These are phyloP conservation scores for Callosobruchus maculatus DNA, from an alignment of 2,888 invertebrate species.

Conservation along the genomic window DNA sequence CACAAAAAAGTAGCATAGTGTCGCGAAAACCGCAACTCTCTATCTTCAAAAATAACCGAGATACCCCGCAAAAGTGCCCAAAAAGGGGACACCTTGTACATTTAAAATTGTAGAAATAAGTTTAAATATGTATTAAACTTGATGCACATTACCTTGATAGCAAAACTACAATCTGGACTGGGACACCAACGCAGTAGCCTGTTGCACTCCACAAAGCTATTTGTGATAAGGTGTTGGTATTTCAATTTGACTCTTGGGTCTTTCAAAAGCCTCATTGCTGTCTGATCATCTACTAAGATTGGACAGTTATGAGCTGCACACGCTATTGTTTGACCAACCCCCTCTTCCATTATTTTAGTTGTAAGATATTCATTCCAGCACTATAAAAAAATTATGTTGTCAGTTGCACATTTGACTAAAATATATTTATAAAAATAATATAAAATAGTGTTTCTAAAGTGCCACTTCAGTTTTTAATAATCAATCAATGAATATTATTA, in stretches of 20 bases:
- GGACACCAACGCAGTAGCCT: slow-evolving; percentile 97
- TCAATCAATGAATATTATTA: too few relatives aligned
- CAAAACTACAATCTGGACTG: slow-evolving; percentile 95
- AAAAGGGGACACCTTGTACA: too few relatives aligned
- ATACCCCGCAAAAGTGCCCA: too few relatives aligned
- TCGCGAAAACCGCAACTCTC: too few relatives aligned
- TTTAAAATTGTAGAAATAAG: too few relatives aligned
- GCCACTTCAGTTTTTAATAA: too few relatives aligned
- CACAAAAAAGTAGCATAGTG: too few relatives aligned
- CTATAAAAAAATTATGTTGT: slow-evolving; percentile 38
- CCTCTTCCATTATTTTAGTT: slow-evolving; percentile 97
- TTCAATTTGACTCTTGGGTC: slow-evolving; percentile 85
- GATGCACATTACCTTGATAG: slow-evolving; percentile 68
- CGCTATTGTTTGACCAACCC: slow-evolving; percentile 92
- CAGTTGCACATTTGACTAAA: not conserved
- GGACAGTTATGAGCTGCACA: slow-evolving; percentile 97
- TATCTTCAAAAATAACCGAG: too few relatives aligned
- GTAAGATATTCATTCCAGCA: slow-evolving; percentile 98
- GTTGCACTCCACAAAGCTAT: slow-evolving; percentile 99
- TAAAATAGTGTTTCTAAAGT: too few relatives aligned
- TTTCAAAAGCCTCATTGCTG: slow-evolving; percentile 86
- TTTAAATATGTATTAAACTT: too few relatives aligned
- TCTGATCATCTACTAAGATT: slow-evolving; percentile 95
- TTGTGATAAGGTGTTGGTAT: slow-evolving; percentile 97
- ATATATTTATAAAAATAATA: not conserved